Percentiles rank a stretch among this genome's conserved stretches.
Evolutionary conservation across 2,797 vertebrate genomes (phyloP).

Genomic region (Australoheros facetus): DNA sequence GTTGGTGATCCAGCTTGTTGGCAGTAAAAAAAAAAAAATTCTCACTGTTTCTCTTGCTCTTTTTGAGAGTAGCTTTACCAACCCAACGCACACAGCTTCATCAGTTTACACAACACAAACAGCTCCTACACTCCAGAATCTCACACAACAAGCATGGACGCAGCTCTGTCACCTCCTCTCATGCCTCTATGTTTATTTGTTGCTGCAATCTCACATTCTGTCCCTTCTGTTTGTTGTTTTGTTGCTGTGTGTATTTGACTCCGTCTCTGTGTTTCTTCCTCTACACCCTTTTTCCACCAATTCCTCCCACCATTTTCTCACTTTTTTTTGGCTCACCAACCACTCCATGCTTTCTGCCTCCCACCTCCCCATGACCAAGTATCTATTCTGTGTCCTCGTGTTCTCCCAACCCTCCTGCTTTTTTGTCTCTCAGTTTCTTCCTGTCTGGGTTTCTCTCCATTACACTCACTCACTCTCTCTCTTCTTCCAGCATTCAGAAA

Average conservation of each 20-base stretch:
- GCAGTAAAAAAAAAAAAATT: conserved; percentile 31
- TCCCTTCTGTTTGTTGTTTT: conserved; percentile 76
- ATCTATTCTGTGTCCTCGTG: conserved; percentile 34
- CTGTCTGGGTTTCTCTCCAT: conserved; percentile 27
- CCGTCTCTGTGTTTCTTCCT: conserved; percentile 54
- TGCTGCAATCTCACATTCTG: conserved; percentile 67
- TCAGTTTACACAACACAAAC: conserved; percentile 69
- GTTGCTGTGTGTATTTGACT: conserved; percentile 64
- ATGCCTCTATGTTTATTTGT: conserved; percentile 73
- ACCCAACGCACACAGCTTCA: conserved; percentile 43
- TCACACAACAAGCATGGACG: conserved; percentile 52
- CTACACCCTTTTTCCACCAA: conserved; percentile 36
- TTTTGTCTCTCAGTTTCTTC: conserved; percentile 33
- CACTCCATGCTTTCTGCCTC: conserved; percentile 45
- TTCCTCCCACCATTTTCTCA: conserved; percentile 58
- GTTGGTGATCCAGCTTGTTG: conserved; percentile 62
- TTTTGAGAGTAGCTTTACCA: conserved; percentile 59
- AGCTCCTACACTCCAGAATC: conserved; percentile 51
- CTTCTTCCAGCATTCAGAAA: conserved; percentile 88
- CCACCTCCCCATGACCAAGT: conserved; percentile 55
- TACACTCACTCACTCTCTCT: background rate
- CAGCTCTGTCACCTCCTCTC: conserved; percentile 66
- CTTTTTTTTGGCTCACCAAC: conserved; percentile 47
- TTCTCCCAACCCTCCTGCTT: conserved; percentile 12
- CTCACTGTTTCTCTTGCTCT: conserved; percentile 57